Evolutionary conservation across 2,888 invertebrate species (phyloP), one percentile per base, ranked within the genome.

Genomic region (Liodrosophila aerea): DNA sequence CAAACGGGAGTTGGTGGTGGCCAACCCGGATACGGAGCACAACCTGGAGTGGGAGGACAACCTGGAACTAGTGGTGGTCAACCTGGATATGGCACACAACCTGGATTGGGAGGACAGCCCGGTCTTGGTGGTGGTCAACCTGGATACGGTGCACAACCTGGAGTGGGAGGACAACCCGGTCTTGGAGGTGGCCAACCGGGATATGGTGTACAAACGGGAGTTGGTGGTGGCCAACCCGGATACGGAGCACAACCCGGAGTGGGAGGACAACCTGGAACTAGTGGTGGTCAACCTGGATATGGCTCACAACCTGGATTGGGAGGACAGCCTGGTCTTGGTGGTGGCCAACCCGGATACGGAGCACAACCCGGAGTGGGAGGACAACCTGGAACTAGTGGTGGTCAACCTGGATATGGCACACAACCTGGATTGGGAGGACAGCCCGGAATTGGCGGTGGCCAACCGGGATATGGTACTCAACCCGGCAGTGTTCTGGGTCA

Each of bases 311-410:
- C n/a, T 9, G 59, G 43, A n/a, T 13, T 12, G 41, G 64, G 51
- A 8, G 50, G 40, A 9, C 62, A 52, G 44, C 22, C 40, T 5
- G 64, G 62, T 29, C 5, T 43, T 13, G 56, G 50, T 8, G 27
- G 18, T 22, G 61, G 53, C 7, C 69, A 64, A 11, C 52, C 61
- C 16, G 73, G 60, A 11, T 11, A 31, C 15, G 60, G 68, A 7
- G 30, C 13, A 1, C 41, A 46, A 27, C 39, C 51, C 2, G 64
- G 54, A 31, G 8, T 9, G n/a, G 15, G 50, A 12, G 15, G 50
- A 0, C 64, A 41, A 22, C n/a, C 54, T 22, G 40, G 34, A 15
- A 7, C n/a, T 1, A 40, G 36, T 29, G 64, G 54, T n/a, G 49
- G 40, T 9, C 66, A 59, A 40, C 37, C 44, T 2, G 67, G 60